Percentiles rank a stretch among this genome's conserved stretches.
phyloP scores from a whole-genome alignment of 2,797 vertebrate species.

The Tapirus indicus region DNA sequence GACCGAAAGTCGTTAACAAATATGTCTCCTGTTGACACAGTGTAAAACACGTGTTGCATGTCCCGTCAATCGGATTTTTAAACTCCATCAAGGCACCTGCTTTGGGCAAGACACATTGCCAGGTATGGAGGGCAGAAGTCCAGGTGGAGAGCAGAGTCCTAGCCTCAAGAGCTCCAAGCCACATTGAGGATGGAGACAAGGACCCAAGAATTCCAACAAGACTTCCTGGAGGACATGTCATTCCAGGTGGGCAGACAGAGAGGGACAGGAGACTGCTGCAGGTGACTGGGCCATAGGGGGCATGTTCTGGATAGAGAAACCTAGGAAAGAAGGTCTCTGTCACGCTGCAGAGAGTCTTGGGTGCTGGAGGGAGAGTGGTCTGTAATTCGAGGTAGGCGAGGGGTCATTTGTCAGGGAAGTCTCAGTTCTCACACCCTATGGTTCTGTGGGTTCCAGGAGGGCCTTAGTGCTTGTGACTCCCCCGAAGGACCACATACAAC shows the following conservation, averaged over 20 bases:
- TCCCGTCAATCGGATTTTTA: neutral
- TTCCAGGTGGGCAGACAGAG: neutral
- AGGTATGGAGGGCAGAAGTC: fast-evolving
- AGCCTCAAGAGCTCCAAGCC: neutral
- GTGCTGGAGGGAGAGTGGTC: neutral
- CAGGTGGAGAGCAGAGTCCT: no score
- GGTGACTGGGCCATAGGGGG: no score
- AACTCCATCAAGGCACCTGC: neutral
- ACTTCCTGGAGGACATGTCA: neutral
- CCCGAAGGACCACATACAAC: neutral
- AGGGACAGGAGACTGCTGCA: neutral
- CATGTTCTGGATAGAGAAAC: neutral
- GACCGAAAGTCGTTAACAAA: neutral
- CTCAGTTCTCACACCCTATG: neutral
- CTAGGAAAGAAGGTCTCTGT: neutral
- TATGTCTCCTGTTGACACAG: neutral
- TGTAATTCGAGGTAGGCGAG: neutral
- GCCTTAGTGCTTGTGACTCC: neutral
- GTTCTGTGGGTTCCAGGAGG: neutral
- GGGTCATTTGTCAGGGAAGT: neutral
- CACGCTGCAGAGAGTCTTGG: no score
- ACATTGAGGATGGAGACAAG: neutral
- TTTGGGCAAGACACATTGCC: neutral
- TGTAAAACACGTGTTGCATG: neutral
- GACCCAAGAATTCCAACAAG: neutral